A percentile compares a stretch with the other conserved stretches of the same genome.
Conservation (phyloP, 2,797 vertebrate species). For the Amniataba percoides region DNA sequence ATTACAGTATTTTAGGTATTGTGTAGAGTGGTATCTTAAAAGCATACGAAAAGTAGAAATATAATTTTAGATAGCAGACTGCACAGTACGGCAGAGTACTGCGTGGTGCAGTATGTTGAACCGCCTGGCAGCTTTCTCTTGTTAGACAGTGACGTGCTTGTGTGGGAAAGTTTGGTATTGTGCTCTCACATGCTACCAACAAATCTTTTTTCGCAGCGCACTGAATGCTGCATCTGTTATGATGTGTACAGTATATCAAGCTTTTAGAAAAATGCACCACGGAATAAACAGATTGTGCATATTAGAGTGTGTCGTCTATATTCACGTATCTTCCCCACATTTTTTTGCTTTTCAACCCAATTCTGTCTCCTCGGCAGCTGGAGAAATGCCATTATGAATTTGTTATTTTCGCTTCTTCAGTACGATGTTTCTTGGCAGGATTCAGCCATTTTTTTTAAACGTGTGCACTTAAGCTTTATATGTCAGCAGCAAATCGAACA, state of each 20-base stretch:
- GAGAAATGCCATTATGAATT: slow-evolving; percentile 58
- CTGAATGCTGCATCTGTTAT: slow-evolving; percentile 4
- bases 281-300: slow-evolving; percentile 53
- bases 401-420: neutral
- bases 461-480: slow-evolving; percentile 56
- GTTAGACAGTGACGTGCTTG: slow-evolving; percentile 24
- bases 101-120: slow-evolving; percentile 11
- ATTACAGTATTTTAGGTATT: slow-evolving; percentile 64
- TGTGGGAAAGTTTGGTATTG: slow-evolving; percentile 33
- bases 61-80: slow-evolving; percentile 39
- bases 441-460: slow-evolving; percentile 57
- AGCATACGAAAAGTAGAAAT: slow-evolving; percentile 60
- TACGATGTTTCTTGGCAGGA: slow-evolving; percentile 49
- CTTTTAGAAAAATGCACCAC: slow-evolving; percentile 37
- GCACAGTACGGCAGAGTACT: slow-evolving; percentile 8
- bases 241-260: slow-evolving; percentile 20
- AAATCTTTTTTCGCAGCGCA: slow-evolving; percentile 7
- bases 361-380: slow-evolving; percentile 64
- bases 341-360: slow-evolving; percentile 62
- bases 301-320: slow-evolving; percentile 32
- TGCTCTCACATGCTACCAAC: slow-evolving; percentile 13
- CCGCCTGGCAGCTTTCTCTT: slow-evolving; percentile 30
- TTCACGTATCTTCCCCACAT: slow-evolving; percentile 30
- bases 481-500: slow-evolving; percentile 59
- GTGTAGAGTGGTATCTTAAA: slow-evolving; percentile 63